phyloP scores from a whole-genome alignment of 2,888 invertebrate genomes.

The Temnothorax unifasciatus region DNA sequence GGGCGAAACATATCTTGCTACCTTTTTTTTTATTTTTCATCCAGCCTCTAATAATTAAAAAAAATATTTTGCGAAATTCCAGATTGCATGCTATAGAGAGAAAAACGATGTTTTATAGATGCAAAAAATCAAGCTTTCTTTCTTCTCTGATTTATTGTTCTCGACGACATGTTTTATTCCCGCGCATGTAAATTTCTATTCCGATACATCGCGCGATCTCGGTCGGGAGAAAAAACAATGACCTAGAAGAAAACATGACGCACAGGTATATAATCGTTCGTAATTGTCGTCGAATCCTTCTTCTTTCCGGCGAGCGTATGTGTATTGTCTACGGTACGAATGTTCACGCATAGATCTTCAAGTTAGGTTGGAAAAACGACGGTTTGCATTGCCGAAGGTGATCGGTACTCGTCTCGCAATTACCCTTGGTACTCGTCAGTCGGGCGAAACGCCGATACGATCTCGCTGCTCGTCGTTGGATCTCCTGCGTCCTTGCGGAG shows the following conservation, averaged over 20 bases:
- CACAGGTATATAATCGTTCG: background rate
- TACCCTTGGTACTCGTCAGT: conserved; percentile 48
- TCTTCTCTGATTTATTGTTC: background rate
- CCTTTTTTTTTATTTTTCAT: background rate
- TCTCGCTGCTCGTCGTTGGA: conserved; percentile 20
- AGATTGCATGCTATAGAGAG: background rate
- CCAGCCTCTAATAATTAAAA: background rate
- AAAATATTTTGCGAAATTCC: background rate
- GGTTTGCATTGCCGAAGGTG: conserved; percentile 32
- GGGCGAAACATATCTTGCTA: background rate
- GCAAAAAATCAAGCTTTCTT: background rate
- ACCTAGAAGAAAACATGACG: background rate
- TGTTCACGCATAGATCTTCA: conserved; percentile 25
- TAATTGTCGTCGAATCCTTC: conserved; percentile 25
- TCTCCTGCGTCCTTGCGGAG: conserved; percentile 26
- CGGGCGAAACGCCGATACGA: conserved; percentile 38
- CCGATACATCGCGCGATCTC: conserved; percentile 13
- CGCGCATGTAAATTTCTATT: conserved; percentile 20
- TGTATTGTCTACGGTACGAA: conserved; percentile 2
- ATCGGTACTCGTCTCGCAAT: conserved; percentile 38
- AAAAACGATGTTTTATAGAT: background rate
- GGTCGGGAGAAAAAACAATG: conserved; percentile 2
- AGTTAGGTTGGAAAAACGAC: background rate
- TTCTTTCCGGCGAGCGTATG: conserved; percentile 32
- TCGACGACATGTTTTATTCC: background rate